Evolutionary conservation across 2,888 invertebrate genomes (phyloP).

Genomic region (Sinhomidia bicolor): DNA sequence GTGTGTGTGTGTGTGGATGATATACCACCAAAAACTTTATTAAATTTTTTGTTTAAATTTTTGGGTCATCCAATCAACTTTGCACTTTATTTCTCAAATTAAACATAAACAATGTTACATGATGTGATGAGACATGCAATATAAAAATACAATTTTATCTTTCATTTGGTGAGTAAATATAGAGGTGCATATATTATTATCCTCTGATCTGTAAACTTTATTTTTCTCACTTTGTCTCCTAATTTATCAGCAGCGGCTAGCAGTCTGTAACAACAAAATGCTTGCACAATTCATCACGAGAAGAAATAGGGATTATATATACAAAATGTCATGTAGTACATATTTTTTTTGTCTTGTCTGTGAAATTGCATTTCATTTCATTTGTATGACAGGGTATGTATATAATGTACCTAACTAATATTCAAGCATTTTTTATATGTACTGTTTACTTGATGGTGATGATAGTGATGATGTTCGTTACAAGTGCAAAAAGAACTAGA

Average conservation of each 20-base stretch:
- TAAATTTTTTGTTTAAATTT: too few relatives aligned
- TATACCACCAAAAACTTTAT: too few relatives aligned
- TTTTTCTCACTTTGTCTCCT: neutral
- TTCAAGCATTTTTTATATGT: neutral
- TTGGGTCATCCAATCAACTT: too few relatives aligned
- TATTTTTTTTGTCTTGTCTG: neutral
- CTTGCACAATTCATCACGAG: neutral
- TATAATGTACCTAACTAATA: neutral
- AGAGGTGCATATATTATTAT: too few relatives aligned
- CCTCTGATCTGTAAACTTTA: too few relatives aligned
- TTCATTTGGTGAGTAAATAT: too few relatives aligned
- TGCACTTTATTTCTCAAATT: too few relatives aligned
- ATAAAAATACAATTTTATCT: too few relatives aligned
- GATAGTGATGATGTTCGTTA: too few relatives aligned
- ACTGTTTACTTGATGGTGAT: neutral
- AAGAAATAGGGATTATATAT: neutral
- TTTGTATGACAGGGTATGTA: neutral
- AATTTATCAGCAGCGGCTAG: neutral
- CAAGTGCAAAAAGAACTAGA: conserved; percentile 27
- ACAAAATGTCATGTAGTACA: neutral
- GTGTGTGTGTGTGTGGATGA: too few relatives aligned
- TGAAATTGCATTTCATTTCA: conserved; percentile 4
- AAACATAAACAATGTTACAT: too few relatives aligned
- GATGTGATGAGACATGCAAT: too few relatives aligned
- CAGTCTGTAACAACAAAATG: neutral